Evolutionary conservation across 2,113 vertebrate genomes (phyloP).

Genomic region (Oreochromis niloticus): DNA sequence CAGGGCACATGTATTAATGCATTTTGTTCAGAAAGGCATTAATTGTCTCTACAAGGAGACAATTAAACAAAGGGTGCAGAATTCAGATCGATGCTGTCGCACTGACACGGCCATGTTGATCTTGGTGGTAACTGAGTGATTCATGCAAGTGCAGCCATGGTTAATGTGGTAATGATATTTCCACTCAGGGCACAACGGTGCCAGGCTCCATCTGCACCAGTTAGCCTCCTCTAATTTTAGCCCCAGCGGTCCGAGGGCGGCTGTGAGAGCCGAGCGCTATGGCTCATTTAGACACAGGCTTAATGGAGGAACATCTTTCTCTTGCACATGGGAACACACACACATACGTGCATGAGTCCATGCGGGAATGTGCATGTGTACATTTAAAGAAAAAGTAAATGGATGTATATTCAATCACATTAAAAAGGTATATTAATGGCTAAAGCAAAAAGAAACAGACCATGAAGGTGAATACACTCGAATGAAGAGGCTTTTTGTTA

Average conservation of each 20-base stretch:
- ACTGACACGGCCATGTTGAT: background rate
- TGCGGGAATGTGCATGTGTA: background rate
- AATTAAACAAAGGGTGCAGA: background rate
- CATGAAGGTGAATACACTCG: background rate
- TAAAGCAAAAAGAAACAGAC: background rate
- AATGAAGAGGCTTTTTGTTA: background rate
- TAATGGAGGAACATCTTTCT: slow-evolving; percentile 68
- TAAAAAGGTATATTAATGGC: background rate
- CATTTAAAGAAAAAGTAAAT: background rate
- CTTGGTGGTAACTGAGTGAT: slow-evolving; percentile 19
- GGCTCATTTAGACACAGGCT: slow-evolving; percentile 64
- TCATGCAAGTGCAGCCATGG: slow-evolving; percentile 5
- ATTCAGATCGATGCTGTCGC: background rate
- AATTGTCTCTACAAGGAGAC: background rate
- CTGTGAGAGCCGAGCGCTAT: slow-evolving; percentile 42
- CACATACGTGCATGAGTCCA: background rate
- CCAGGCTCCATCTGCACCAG: slow-evolving; percentile 62
- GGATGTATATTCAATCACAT: background rate
- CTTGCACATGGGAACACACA: slow-evolving; percentile 9
- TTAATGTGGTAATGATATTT: slow-evolving; percentile 64
- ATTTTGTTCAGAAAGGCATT: slow-evolving; percentile 17
- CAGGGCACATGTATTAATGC: slow-evolving; percentile 23
- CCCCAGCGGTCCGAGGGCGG: slow-evolving; percentile 20
- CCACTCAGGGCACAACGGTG: slow-evolving; percentile 28
- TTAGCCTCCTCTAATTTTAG: slow-evolving; percentile 72